Evolutionary conservation across 2,888 invertebrate species (phyloP).

Genomic region (Mycogona germanica): DNA sequence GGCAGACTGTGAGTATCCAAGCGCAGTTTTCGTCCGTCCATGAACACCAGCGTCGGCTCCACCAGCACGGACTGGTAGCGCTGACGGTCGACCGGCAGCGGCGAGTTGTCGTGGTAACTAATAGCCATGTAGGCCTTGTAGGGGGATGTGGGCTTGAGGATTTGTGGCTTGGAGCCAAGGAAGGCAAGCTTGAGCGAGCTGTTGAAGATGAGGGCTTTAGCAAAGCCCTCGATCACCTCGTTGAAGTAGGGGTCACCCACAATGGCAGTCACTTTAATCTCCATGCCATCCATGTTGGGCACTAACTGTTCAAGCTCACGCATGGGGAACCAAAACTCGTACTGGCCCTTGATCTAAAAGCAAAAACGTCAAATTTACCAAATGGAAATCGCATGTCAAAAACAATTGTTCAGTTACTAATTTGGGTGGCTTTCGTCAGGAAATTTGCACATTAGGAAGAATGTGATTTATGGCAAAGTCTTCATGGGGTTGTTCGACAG

Average conservation of each 20-base stretch:
- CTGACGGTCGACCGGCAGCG: constrained; percentile 51
- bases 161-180: constrained; percentile 79
- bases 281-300: constrained; percentile 57
- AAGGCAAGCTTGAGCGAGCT: constrained; percentile 70
- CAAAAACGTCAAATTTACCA: constrained; percentile 22
- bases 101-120: constrained; percentile 83
- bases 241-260: constrained; percentile 79
- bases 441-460: background rate
- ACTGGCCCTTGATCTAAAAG: constrained; percentile 70
- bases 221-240: constrained; percentile 72
- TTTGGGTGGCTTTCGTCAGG: no score
- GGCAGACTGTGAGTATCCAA: constrained; percentile 48
- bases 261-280: constrained; percentile 68
- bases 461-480: background rate
- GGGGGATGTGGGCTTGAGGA: constrained; percentile 92
- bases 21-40: constrained; percentile 47
- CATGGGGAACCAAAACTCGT: constrained; percentile 76
- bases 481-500: no score
- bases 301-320: constrained; percentile 55
- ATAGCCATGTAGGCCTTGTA: constrained; percentile 74
- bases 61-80: constrained; percentile 24
- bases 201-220: constrained; percentile 75
- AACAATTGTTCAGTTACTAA: background rate
- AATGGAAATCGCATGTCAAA: background rate
- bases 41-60: constrained; percentile 22